Evolutionary conservation across 2,797 vertebrate species (phyloP).

Genomic region (Champsocephalus gunnari): DNA sequence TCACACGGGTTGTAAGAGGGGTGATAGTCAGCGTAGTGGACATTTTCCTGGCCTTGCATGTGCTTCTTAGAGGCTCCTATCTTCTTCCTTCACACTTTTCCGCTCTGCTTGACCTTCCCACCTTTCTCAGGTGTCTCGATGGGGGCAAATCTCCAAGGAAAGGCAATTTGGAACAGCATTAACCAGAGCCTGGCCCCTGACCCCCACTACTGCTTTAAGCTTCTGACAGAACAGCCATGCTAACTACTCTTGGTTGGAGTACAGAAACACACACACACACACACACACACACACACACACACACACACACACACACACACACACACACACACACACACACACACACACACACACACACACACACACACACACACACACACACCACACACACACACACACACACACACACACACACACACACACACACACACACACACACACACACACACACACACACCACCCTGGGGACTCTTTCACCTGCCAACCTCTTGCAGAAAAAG

Average conservation of each 20-base stretch:
- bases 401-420: not conserved
- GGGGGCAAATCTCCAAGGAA: conserved; percentile 70
- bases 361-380: conserved; percentile 14
- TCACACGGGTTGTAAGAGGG: conserved; percentile 21
- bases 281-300: conserved; percentile 18
- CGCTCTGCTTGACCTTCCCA: conserved; percentile 56
- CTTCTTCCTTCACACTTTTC: conserved; percentile 36
- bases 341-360: conserved; percentile 31
- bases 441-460: conserved; percentile 27
- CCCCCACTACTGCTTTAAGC: conserved; percentile 61
- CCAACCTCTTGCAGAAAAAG: conserved; percentile 63
- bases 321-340: conserved; percentile 15
- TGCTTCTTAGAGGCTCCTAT: conserved; percentile 23
- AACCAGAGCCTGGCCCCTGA: conserved; percentile 71
- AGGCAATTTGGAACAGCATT: conserved; percentile 82
- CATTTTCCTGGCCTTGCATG: conserved; percentile 36
- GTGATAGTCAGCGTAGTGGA: conserved; percentile 32
- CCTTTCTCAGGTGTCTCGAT: conserved; percentile 66
- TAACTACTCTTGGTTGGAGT: conserved; percentile 46
- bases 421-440: conserved; percentile 14
- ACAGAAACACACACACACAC: conserved; percentile 30
- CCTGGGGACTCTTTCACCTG: conserved; percentile 60
- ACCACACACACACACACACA: not conserved
- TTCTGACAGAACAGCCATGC: conserved; percentile 51
- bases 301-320: conserved; percentile 28